phyloP scores from a whole-genome alignment of 2,797 vertebrate species.

The Hafferia zeledoni region DNA sequence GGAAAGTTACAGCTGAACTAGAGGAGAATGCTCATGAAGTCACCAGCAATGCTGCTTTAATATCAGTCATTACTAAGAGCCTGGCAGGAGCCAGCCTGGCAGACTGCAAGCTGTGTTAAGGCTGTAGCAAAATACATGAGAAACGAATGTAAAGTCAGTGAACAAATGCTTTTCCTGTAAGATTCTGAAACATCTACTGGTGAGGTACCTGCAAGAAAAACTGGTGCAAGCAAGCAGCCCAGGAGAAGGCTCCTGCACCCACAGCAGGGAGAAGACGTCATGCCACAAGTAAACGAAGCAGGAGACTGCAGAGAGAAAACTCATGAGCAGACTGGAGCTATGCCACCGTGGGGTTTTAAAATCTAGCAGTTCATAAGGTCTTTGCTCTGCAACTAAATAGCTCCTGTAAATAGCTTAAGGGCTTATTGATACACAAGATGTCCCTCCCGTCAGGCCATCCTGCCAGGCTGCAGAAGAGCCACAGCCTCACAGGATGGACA shows the following conservation, averaged over 20 bases:
- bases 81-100: not conserved
- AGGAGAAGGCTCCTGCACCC: constrained; percentile 2
- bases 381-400: not conserved
- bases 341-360: not conserved
- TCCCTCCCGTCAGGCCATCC: not conserved
- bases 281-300: constrained; percentile 1
- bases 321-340: not conserved
- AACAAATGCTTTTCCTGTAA: not conserved
- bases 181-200: not conserved
- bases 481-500: accelerated
- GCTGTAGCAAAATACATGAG: not conserved
- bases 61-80: too few relatives aligned
- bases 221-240: not conserved
- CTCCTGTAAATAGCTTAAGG: constrained; percentile 37
- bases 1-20: not conserved
- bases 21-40: not conserved
- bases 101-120: not conserved
- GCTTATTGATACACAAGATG: not conserved
- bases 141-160: not conserved
- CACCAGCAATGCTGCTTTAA: not conserved
- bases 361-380: not conserved
- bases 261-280: not conserved
- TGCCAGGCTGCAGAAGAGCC: not conserved
- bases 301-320: constrained; percentile 24
- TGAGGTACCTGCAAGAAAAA: not conserved